Percentiles rank a stretch among this genome's conserved stretches.
These are phyloP conservation scores for Drosophila oshimai DNA, from an alignment of 1,140 invertebrate genomes.

Conservation along the genomic window DNA sequence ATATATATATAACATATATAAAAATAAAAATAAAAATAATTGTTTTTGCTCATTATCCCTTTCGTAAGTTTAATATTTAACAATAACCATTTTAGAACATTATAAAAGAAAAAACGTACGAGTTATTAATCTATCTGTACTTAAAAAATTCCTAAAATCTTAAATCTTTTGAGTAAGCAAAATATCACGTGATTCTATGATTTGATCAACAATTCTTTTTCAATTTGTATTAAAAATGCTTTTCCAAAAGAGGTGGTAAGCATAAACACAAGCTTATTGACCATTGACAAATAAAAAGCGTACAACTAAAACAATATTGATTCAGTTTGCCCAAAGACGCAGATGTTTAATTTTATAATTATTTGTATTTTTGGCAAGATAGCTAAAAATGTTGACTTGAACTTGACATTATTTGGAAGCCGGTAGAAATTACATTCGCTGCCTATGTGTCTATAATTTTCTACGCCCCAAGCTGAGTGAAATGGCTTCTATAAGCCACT, in stretches of 20 bases:
- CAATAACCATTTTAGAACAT: no score
- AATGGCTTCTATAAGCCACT: conserved; percentile 47
- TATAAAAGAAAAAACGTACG: no score
- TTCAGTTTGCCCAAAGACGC: neutral
- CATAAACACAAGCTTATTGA: neutral
- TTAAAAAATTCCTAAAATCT: no score
- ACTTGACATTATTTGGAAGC: conserved; percentile 3
- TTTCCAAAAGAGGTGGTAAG: neutral
- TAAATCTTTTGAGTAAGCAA: no score
- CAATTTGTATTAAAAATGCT: neutral
- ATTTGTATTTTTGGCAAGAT: neutral
- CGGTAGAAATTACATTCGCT: neutral
- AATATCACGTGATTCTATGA: no score
- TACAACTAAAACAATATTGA: neutral
- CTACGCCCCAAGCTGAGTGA: neutral
- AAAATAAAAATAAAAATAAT: no score
- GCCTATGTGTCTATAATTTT: conserved; percentile 4
- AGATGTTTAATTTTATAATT: neutral
- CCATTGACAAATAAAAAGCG: neutral
- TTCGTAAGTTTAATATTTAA: no score
- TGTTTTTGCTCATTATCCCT: no score
- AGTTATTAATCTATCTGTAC: no score
- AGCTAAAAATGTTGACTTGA: neutral
- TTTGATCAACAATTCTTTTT: neutral
- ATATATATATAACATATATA: no score